A percentile compares a stretch with the other conserved stretches of the same genome.
Evolutionary conservation across 2,113 vertebrate genomes (phyloP).

Genomic region (Dasypus novemcinctus): DNA sequence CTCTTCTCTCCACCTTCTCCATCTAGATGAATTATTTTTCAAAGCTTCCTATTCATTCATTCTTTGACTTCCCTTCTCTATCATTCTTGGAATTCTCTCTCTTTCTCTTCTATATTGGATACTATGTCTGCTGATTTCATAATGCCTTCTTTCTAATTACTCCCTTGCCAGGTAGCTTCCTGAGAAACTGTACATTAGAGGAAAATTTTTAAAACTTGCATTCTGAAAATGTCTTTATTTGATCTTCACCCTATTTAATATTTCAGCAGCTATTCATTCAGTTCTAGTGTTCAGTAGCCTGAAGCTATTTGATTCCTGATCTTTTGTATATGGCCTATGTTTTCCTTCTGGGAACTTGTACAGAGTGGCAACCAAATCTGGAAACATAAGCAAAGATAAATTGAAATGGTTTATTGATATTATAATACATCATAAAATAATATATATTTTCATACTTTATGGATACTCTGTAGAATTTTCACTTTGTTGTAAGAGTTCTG

Average conservation of each 20-base stretch:
- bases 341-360: not conserved
- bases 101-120: not conserved
- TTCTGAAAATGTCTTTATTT: not conserved
- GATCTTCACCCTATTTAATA: not conserved
- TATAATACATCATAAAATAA: not conserved
- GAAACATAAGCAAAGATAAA: not conserved
- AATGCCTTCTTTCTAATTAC: not conserved
- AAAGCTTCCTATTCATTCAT: not conserved
- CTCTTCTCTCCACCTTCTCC: not conserved
- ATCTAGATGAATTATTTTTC: not conserved
- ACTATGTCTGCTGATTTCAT: not conserved
- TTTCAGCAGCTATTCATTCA: not conserved
- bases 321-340: not conserved
- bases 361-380: not conserved
- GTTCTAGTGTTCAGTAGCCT: not conserved
- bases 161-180: not conserved
- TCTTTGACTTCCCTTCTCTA: not conserved
- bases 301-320: not conserved
- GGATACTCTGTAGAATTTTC: not conserved
- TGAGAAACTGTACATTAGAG: not conserved
- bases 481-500: not conserved
- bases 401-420: not conserved
- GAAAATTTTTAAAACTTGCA: slow-evolving; percentile 8
- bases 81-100: not conserved
- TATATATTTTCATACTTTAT: not conserved